phyloP scores from a whole-genome alignment of 2,888 invertebrate species.

The Halocaridina rubra region DNA sequence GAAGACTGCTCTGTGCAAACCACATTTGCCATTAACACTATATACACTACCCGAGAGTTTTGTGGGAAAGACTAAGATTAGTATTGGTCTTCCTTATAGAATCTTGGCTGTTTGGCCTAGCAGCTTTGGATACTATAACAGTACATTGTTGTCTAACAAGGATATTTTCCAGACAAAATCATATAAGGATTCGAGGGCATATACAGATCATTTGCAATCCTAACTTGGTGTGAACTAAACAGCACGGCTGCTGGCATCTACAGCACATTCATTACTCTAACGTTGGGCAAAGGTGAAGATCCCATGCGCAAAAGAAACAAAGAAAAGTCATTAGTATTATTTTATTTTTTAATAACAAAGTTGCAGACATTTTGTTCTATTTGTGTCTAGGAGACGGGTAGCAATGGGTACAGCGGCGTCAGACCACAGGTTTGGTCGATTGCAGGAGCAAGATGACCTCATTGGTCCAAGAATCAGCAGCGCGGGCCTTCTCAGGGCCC shows the following conservation, averaged over 20 bases:
- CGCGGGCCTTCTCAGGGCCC: constrained; percentile 42
- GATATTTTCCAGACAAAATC: neutral
- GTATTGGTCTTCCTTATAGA: too few relatives aligned
- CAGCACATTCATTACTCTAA: neutral
- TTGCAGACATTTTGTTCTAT: constrained; percentile 60
- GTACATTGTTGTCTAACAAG: too few relatives aligned
- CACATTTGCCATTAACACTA: too few relatives aligned
- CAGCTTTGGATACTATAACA: too few relatives aligned
- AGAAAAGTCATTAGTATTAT: constrained; percentile 53
- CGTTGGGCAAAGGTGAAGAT: neutral
- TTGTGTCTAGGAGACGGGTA: constrained; percentile 61
- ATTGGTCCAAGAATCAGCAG: constrained; percentile 54
- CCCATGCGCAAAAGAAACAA: neutral
- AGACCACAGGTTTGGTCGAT: constrained; percentile 52
- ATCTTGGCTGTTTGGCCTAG: too few relatives aligned
- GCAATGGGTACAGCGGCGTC: constrained; percentile 58
- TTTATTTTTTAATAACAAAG: constrained; percentile 61
- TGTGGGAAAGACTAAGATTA: too few relatives aligned
- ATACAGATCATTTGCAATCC: too few relatives aligned
- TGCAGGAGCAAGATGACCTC: constrained; percentile 56
- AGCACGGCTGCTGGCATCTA: too few relatives aligned
- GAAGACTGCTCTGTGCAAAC: too few relatives aligned
- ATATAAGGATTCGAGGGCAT: neutral
- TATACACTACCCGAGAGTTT: too few relatives aligned
- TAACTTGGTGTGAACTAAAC: too few relatives aligned